Evolutionary conservation across 2,113 vertebrate species (phyloP).

Genomic region (Psittacara wagleri): DNA sequence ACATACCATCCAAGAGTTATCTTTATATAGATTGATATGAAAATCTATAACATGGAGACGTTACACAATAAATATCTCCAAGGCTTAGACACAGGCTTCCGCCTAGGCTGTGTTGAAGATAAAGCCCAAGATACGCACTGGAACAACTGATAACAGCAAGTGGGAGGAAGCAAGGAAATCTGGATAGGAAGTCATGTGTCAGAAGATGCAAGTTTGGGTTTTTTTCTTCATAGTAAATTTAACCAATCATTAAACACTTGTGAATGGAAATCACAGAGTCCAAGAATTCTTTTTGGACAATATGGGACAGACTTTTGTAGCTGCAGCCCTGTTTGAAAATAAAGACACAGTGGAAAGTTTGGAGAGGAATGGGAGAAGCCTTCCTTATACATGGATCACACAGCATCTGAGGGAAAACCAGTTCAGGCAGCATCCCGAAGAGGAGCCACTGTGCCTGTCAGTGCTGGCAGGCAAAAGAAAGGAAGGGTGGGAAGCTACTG

Average conservation of each 20-base stretch:
- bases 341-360: neutral
- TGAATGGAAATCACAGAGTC: neutral
- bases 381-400: fast-evolving
- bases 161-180: neutral
- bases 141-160: neutral
- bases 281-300: neutral
- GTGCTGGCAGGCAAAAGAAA: neutral
- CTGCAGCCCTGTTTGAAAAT: neutral
- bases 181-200: neutral
- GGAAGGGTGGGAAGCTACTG: neutral
- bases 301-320: neutral
- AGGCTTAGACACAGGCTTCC: neutral
- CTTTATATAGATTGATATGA: conserved; percentile 6
- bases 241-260: neutral
- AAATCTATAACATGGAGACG: neutral
- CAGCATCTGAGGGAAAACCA: neutral
- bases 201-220: neutral
- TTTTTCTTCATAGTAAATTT: neutral
- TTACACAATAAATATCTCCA: neutral
- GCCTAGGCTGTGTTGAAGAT: neutral
- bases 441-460: neutral
- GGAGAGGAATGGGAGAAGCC: neutral
- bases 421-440: fast-evolving
- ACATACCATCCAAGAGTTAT: conserved; percentile 11
- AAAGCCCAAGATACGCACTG: neutral